These are phyloP conservation scores for Ellobius talpinus DNA, from an alignment of 2,113 vertebrate genomes.

Conservation along the genomic window DNA sequence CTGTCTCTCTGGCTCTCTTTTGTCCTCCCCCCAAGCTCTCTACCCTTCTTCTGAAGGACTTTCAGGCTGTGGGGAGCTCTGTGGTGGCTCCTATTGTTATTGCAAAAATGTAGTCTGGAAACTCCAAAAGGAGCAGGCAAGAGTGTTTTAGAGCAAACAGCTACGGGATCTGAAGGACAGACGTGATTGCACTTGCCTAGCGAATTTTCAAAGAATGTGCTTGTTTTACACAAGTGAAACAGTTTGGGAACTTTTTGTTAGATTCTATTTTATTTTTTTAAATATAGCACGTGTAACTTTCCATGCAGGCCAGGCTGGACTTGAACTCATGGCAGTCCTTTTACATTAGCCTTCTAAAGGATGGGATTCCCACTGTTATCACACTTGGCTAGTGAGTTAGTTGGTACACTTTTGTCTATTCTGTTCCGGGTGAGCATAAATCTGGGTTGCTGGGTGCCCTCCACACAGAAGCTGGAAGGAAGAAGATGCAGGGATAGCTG, in stretches of 20 bases:
- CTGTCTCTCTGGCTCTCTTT: not conserved
- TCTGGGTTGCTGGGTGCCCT: not conserved
- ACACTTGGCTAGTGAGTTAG: not conserved
- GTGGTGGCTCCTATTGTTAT: not conserved
- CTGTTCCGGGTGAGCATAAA: not conserved
- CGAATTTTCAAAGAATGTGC: constrained; percentile 41
- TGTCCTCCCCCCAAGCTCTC: no score
- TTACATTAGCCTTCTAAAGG: not conserved
- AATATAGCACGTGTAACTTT: not conserved
- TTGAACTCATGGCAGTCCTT: not conserved
- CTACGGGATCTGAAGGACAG: not conserved
- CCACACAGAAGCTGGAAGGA: not conserved
- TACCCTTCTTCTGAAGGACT: not conserved
- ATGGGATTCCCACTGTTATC: not conserved
- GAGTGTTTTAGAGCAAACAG: not conserved
- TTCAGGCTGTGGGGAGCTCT: not conserved
- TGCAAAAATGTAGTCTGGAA: constrained; percentile 30
- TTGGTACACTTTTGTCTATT: not conserved
- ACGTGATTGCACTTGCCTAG: not conserved
- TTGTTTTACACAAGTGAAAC: not conserved
- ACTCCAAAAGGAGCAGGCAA: not conserved
- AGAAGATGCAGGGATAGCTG: not conserved
- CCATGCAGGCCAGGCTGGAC: not conserved
- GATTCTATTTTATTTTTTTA: not conserved
- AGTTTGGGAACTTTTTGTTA: not conserved